Base-by-base conservation (phyloP, 2,888 invertebrate genomes). In the Conus canariensis region DNA sequence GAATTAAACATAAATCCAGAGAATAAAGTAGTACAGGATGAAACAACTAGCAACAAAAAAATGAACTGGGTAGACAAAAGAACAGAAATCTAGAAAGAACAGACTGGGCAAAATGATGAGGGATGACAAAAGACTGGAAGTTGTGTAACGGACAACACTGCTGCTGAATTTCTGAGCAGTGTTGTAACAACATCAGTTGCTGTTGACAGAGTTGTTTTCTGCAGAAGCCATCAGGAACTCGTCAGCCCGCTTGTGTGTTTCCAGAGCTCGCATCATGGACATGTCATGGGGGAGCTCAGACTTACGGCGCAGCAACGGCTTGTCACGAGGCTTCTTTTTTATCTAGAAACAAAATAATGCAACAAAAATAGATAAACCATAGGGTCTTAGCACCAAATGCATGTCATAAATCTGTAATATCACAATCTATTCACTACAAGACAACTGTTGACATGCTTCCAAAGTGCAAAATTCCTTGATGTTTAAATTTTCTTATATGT, bases 201-300 rank as follows among this genome's bases (percentile, higher is more conserved):
- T 85, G 85, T 87, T 86, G 45, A 86, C 45, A 8, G 86, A 60
- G 67, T 19, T 86, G 67, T 67, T 86, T 30, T 86, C 86, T 9
- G 86, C 19, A 19, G 86, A 86, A 91, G 64, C 59, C 59, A 98
- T 97, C 94, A 99, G 97, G 97, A 97, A 99, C 95, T 98, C 98
- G 97, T 99, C 99, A 94, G 98, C 98, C 95, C 99, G 97, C 97
- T 96, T 98, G 97, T 99, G 99, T 96, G 98, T 98, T 96, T 98
- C 98, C 94, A 99, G 97, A 93, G 99, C 99, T 96, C 98, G 98
- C 95, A 98, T 98, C 90, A 99, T 99, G 96, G 98, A 98, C 94
- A 98, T 97, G 97, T 99, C 99, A 95, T 98, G 98, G 86, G 99
- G 99, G 96, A 99, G 97, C 96, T 99, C 99, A 25, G 99, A 99